phyloP scores from a whole-genome alignment of 2,113 vertebrate species.

The Nesogale talazaci region DNA sequence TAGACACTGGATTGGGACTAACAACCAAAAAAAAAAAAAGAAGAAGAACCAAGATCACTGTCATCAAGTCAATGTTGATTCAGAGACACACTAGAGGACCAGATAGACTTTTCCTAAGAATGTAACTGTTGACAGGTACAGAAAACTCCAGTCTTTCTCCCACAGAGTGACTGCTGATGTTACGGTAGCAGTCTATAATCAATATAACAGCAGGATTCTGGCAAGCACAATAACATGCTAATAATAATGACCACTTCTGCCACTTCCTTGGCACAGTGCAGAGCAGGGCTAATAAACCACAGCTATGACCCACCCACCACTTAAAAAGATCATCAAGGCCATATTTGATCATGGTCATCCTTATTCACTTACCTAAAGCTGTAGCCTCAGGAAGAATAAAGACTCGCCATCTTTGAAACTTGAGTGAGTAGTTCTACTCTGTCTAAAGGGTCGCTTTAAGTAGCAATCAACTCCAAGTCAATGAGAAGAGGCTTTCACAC shows the following conservation, averaged over 20 bases:
- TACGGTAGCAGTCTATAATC: too few species aligned
- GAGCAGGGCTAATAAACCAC: neutral
- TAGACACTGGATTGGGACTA: neutral
- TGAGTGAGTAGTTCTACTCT: neutral
- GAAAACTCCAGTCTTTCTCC: too few species aligned
- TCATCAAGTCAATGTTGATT: too few species aligned
- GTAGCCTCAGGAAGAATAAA: neutral
- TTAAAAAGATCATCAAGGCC: slow-evolving; percentile 26
- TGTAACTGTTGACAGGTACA: too few species aligned
- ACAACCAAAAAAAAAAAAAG: too few species aligned
- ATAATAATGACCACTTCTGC: neutral
- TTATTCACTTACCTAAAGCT: neutral
- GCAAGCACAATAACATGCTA: neutral
- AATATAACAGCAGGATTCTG: neutral
- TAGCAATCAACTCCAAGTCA: neutral
- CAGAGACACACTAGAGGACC: too few species aligned
- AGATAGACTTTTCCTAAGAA: too few species aligned
- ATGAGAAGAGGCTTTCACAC: neutral
- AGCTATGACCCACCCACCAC: neutral
- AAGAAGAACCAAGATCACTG: too few species aligned
- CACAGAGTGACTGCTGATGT: too few species aligned
- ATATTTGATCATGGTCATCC: too few species aligned
- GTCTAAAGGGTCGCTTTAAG: neutral
- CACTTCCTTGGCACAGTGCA: neutral
- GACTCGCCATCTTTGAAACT: neutral